Conservation (phyloP, 2,888 invertebrate species). For the Cryptus armator region DNA sequence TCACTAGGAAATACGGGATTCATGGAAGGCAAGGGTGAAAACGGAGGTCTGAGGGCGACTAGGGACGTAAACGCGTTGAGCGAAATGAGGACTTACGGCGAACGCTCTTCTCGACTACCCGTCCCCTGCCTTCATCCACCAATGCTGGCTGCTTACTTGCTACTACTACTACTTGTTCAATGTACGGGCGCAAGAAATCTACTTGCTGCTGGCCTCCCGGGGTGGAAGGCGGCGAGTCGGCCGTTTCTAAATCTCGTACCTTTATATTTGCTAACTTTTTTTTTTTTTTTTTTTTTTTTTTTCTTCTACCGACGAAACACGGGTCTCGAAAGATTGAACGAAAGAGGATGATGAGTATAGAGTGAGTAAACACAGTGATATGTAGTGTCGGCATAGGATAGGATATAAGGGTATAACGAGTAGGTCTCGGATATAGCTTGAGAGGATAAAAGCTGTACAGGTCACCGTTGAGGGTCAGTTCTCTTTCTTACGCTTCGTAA, state of each 20-base stretch:
- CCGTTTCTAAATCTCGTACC: conserved; percentile 61
- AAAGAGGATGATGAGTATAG: conserved; percentile 29
- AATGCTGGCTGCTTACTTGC: conserved; percentile 1
- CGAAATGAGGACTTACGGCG: conserved; percentile 71
- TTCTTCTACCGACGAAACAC: conserved; percentile 20
- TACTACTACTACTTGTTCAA: background rate
- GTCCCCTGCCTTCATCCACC: background rate
- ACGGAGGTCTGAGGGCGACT: conserved; percentile 38
- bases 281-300: conserved; percentile 35
- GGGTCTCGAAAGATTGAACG: conserved; percentile 24
- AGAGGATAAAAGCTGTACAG: conserved; percentile 38
- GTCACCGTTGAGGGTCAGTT: conserved; percentile 28
- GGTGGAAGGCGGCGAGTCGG: conserved; percentile 8
- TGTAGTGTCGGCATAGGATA: conserved; percentile 35
- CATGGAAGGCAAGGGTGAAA: conserved; percentile 72
- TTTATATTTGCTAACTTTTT: conserved; percentile 68
- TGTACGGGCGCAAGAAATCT: background rate
- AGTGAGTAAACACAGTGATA: conserved; percentile 60
- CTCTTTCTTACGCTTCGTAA: background rate
- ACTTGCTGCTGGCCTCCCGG: conserved; percentile 23
- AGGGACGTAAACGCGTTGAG: conserved; percentile 64
- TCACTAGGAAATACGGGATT: conserved; percentile 81
- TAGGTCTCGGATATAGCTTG: conserved; percentile 24
- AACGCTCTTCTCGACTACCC: conserved; percentile 27
- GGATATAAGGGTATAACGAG: conserved; percentile 38